Conservation (phyloP, 1,140 invertebrate species). For the Bombus confusus region DNA sequence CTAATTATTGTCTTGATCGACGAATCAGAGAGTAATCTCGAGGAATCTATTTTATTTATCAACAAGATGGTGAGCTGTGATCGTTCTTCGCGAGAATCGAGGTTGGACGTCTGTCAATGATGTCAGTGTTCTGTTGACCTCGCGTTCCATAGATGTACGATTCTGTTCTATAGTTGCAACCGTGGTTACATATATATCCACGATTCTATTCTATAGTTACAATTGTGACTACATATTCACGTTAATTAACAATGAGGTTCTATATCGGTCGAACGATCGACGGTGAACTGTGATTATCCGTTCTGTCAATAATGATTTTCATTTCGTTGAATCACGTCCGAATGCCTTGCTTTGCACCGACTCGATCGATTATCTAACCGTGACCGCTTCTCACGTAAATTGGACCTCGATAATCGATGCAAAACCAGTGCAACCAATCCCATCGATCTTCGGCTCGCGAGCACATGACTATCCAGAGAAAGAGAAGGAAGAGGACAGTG, state of each 20-base stretch:
- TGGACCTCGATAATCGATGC: conserved; percentile 14
- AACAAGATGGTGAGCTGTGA: neutral
- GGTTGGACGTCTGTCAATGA: neutral
- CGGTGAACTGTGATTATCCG: conserved; percentile 12
- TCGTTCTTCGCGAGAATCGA: neutral
- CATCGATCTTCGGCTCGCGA: neutral
- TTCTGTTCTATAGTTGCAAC: neutral
- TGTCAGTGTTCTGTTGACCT: neutral
- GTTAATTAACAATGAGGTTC: neutral
- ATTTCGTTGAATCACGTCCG: neutral
- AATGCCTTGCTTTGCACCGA: neutral
- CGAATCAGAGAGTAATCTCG: neutral
- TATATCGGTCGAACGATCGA: neutral
- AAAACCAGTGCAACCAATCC: conserved; percentile 10
- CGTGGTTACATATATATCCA: neutral
- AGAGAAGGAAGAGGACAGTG: neutral
- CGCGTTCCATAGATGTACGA: neutral
- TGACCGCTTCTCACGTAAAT: neutral
- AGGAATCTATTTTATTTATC: neutral
- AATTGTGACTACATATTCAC: neutral
- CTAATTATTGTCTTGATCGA: neutral
- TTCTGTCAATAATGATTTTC: neutral
- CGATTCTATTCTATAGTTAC: neutral
- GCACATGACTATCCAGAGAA: neutral
- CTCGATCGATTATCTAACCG: neutral